Conservation (phyloP, 2,888 invertebrate species). For the Dryocosmus kuriphilus region DNA sequence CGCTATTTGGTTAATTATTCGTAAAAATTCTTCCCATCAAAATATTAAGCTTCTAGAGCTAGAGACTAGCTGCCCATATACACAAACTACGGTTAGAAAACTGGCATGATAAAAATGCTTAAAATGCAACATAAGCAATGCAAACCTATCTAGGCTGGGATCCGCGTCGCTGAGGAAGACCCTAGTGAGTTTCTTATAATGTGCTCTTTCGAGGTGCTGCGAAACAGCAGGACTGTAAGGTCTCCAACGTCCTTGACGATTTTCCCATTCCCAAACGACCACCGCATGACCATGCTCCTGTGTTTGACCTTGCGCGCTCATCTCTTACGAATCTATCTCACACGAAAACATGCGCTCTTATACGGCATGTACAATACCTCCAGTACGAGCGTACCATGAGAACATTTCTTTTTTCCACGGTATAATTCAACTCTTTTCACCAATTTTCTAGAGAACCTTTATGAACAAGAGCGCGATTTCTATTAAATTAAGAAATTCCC, state of each 20-base stretch:
- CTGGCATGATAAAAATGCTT: too few species aligned
- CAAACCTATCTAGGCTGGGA: slow-evolving; percentile 84
- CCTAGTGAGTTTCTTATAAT: slow-evolving; percentile 89
- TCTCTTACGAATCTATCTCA: slow-evolving; percentile 66
- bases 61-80: too few species aligned
- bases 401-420: slow-evolving; percentile 73
- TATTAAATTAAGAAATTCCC: too few species aligned
- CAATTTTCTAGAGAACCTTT: not conserved
- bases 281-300: slow-evolving; percentile 84
- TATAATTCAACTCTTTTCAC: not conserved
- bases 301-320: slow-evolving; percentile 77
- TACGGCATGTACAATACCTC: slow-evolving; percentile 59
- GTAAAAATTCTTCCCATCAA: too few species aligned
- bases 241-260: slow-evolving; percentile 86
- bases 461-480: too few species aligned
- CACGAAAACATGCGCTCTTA: slow-evolving; percentile 62
- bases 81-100: too few species aligned
- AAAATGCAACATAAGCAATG: not conserved
- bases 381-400: slow-evolving; percentile 71
- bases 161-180: slow-evolving; percentile 93
- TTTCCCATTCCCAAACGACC: slow-evolving; percentile 91
- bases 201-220: slow-evolving; percentile 90
- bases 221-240: slow-evolving; percentile 92
- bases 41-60: too few species aligned
- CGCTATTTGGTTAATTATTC: too few species aligned